Conservation (phyloP, 2,113 vertebrate species). For the Neodontobutis hainanensis region DNA sequence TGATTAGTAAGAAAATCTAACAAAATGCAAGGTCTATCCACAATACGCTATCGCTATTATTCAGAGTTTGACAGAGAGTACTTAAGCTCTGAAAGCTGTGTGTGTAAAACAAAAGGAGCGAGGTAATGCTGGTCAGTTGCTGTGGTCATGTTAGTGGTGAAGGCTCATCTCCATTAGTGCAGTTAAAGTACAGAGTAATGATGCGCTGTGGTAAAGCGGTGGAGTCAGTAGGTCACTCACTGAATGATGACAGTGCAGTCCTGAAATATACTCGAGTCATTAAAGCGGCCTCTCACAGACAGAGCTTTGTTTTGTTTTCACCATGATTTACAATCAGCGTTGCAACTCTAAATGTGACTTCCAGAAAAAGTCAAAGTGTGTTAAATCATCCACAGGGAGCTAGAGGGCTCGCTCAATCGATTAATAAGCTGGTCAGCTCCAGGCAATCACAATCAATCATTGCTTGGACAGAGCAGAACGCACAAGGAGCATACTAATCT, state of each 20-base stretch:
- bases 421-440: conserved; percentile 70
- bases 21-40: too few relatives aligned
- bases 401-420: conserved; percentile 61
- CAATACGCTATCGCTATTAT: too few relatives aligned
- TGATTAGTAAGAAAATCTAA: too few relatives aligned
- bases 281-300: conserved; percentile 7
- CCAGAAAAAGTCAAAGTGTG: conserved; percentile 31
- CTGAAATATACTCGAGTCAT: not conserved
- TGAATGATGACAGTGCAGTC: not conserved
- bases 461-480: conserved; percentile 36
- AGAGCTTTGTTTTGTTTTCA: conserved; percentile 44
- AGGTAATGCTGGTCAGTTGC: too few relatives aligned
- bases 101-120: too few relatives aligned
- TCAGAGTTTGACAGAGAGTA: too few relatives aligned
- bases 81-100: too few relatives aligned
- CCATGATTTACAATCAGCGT: conserved; percentile 50
- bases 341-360: conserved; percentile 24
- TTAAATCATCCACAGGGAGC: conserved; percentile 55
- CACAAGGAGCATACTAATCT: conserved; percentile 24
- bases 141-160: too few relatives aligned
- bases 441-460: conserved; percentile 74
- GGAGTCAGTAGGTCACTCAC: not conserved
- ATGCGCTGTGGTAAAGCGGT: not conserved
- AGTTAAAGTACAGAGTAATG: too few relatives aligned
- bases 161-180: too few relatives aligned